Evolutionary conservation across 2,888 invertebrate species (phyloP).

Genomic region (Cepaea hortensis): DNA sequence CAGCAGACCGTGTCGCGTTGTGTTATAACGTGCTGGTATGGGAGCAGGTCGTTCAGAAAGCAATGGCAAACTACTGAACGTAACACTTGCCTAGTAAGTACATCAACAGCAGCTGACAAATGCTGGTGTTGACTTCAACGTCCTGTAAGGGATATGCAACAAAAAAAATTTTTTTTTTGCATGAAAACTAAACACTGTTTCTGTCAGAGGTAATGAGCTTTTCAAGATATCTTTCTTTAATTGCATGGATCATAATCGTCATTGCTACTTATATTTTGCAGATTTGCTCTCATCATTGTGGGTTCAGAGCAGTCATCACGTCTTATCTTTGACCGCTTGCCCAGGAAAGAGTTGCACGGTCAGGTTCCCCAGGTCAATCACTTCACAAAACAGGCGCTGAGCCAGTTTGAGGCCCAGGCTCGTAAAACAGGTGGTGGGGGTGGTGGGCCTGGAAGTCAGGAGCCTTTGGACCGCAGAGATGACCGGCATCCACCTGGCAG

Average conservation of each 20-base stretch:
- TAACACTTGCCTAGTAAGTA: too few species aligned
- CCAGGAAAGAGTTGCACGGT: conserved; percentile 96
- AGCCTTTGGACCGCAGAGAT: conserved; percentile 26
- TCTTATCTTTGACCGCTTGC: conserved; percentile 91
- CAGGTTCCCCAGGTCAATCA: conserved; percentile 95
- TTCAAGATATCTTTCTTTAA: too few species aligned
- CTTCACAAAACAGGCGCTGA: conserved; percentile 92
- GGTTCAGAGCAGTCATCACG: conserved; percentile 94
- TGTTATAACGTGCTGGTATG: too few species aligned
- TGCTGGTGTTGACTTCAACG: too few species aligned
- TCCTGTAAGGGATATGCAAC: too few species aligned
- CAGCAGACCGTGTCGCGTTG: too few species aligned
- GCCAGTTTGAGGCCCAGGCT: conserved; percentile 78
- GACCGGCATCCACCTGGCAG: conserved; percentile 36
- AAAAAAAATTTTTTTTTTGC: too few species aligned
- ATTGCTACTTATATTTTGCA: conserved; percentile 54
- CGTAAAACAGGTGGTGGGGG: conserved; percentile 69
- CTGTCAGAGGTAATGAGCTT: too few species aligned
- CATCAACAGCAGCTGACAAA: too few species aligned
- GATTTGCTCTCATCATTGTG: conserved; percentile 94
- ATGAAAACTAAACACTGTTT: too few species aligned
- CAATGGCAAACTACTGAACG: too few species aligned
- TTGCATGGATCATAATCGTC: not conserved
- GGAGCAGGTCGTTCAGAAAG: too few species aligned
- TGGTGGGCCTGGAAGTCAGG: not conserved